Conservation (phyloP, 2,113 vertebrate genomes). For the Lagopus leucura region DNA sequence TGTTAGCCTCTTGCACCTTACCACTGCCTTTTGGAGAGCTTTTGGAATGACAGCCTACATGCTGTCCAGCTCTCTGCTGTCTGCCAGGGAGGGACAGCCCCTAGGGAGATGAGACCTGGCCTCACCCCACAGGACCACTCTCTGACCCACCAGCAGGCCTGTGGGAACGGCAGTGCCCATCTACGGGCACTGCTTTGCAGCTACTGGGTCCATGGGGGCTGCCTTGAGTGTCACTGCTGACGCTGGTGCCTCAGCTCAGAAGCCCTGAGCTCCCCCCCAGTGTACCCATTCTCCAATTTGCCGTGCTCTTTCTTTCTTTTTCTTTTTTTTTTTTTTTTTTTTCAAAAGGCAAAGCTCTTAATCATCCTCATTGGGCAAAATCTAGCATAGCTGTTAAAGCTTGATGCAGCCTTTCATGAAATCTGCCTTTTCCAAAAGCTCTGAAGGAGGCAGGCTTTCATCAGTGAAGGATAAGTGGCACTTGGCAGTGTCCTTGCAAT, state of each 20-base stretch:
- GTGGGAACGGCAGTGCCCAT: not conserved
- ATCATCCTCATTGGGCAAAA: not conserved
- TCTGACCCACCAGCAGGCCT: not conserved
- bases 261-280: not conserved
- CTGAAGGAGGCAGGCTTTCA: not conserved
- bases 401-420: not conserved
- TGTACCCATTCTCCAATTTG: not conserved
- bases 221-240: not conserved
- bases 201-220: not conserved
- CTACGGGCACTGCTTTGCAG: rapidly evolving
- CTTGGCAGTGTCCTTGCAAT: not conserved
- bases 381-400: not conserved
- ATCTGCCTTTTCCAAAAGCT: not conserved
- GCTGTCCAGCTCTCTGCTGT: not conserved
- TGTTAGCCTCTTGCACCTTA: not conserved
- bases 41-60: rapidly evolving
- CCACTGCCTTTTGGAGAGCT: not conserved
- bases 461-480: not conserved
- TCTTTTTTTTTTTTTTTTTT: not conserved
- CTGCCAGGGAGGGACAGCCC: not conserved
- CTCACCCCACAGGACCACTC: not conserved
- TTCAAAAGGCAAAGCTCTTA: not conserved
- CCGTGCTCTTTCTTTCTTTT: not conserved
- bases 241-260: not conserved
- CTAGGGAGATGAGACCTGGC: not conserved